Evolutionary conservation across 1,140 invertebrate genomes (phyloP).

Genomic region (Hypsibius dujardini): DNA sequence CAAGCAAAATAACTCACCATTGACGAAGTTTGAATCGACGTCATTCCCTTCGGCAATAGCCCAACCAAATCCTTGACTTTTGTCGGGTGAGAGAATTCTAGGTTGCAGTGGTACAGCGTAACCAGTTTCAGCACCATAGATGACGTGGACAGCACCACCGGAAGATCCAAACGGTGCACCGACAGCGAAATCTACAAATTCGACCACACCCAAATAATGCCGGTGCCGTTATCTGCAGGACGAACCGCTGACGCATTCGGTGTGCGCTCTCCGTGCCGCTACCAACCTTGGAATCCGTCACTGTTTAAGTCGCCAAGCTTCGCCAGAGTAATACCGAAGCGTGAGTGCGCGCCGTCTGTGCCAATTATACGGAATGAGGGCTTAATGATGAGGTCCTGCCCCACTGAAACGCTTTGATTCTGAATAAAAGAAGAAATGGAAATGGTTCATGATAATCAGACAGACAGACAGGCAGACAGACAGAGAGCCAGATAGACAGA

Average conservation of each 20-base stretch:
- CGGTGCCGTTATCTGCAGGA: too few species aligned
- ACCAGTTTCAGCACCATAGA: neutral
- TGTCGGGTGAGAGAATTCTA: neutral
- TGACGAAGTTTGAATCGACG: too few species aligned
- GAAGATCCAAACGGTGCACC: neutral
- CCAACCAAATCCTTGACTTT: neutral
- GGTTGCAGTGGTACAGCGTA: neutral
- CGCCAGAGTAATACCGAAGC: neutral
- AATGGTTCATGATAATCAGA: too few species aligned
- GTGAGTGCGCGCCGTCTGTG: neutral
- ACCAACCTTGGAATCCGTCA: neutral
- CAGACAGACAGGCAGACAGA: too few species aligned
- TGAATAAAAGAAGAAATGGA: too few species aligned
- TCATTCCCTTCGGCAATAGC: neutral
- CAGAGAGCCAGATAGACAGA: too few species aligned
- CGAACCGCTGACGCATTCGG: too few species aligned
- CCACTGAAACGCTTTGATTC: too few species aligned
- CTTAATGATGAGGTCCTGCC: too few species aligned
- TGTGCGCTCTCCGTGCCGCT: neutral
- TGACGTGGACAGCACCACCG: neutral
- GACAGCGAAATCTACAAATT: conserved; percentile 9
- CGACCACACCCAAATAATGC: neutral
- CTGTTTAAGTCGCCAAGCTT: neutral
- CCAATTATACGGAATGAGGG: neutral
- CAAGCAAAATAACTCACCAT: too few species aligned